Evolutionary conservation across 2,113 vertebrate species (phyloP), one percentile per base, ranked within the genome.

Genomic region (Stegastes partitus): DNA sequence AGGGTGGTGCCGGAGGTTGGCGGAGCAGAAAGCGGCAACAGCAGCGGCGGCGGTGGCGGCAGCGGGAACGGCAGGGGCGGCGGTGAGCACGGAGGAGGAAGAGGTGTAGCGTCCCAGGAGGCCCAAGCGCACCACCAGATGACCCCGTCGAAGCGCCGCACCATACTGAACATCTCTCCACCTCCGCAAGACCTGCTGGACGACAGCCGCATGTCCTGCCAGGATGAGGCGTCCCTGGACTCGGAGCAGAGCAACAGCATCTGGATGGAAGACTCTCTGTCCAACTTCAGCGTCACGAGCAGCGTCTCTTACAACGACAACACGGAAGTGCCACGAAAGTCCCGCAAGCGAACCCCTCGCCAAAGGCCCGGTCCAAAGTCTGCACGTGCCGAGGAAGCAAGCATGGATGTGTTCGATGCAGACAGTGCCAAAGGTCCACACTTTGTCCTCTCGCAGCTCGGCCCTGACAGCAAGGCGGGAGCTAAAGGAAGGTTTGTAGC

Each of bases 351-450:
- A 77, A 99, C 97, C 72, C 96, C 98, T 79, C 97, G 98, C 86
- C 98, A 99, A 93, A 96, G 96, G 89, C 98, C 98, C 26, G 98
- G 98, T 70, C 95, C 97, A 79, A 98, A 98, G 94, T 93, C 95
- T 42, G 94, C 87, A 59, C 92, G 95, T 57, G 93, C 94, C 56
- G 95, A 94, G 82, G 96, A 95, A 82, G 95, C 96, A 94, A 99
- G 96, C 94, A 97, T 98, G 97, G 98, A 99, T 84, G 94, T 99
- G 90, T 99, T 99, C 93, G 97, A 99, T 94, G 98, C 98, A 70
- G 98, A 99, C 95, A 99, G 98, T 89, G 98, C 98, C 93, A 99
- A 99, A 96, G 98, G 96, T 72, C 98, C 98, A 81, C 98, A 99
- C 94, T 99, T 99, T 96, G 98, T 99, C 87, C 96, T 99, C 91